Conservation (phyloP, 1,140 invertebrate genomes). For the Physella acuta region DNA sequence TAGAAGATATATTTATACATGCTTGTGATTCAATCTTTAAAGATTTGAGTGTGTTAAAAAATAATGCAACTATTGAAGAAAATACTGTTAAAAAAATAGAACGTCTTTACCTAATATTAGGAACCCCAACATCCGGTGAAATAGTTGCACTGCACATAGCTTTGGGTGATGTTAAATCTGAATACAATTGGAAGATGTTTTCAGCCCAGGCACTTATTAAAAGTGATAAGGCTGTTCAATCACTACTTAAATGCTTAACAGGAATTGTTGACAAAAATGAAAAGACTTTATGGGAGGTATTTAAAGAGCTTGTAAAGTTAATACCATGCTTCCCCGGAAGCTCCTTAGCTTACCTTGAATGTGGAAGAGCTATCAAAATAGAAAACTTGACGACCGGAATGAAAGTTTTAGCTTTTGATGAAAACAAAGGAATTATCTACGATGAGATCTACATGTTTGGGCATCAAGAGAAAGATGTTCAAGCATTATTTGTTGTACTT, state of each 20-base stretch:
- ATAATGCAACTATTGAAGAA: too few species aligned
- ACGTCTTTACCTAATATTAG: too few species aligned
- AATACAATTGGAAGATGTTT: background rate
- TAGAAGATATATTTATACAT: conserved; percentile 8
- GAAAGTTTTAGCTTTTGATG: conserved; percentile 2
- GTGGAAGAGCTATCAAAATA: background rate
- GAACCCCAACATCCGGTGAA: background rate
- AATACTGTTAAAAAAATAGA: too few species aligned
- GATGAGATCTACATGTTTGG: conserved; percentile 25
- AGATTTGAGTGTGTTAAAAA: conserved; percentile 1
- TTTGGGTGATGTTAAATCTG: background rate
- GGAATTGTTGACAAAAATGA: background rate
- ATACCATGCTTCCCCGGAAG: conserved; percentile 16
- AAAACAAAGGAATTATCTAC: background rate
- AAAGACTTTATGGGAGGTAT: background rate
- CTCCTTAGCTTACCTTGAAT: background rate
- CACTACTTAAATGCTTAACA: too few species aligned
- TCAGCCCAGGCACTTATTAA: background rate
- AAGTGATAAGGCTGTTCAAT: background rate
- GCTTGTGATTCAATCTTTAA: conserved; percentile 13
- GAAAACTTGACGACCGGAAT: conserved; percentile 5
- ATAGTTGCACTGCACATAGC: background rate
- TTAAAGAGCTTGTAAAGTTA: conserved; percentile 1
- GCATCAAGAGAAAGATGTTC: background rate
- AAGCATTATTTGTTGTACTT: background rate